These are phyloP conservation scores for Chromoteleia sp. DNA, from an alignment of 2,888 invertebrate genomes.

Conservation along the genomic window DNA sequence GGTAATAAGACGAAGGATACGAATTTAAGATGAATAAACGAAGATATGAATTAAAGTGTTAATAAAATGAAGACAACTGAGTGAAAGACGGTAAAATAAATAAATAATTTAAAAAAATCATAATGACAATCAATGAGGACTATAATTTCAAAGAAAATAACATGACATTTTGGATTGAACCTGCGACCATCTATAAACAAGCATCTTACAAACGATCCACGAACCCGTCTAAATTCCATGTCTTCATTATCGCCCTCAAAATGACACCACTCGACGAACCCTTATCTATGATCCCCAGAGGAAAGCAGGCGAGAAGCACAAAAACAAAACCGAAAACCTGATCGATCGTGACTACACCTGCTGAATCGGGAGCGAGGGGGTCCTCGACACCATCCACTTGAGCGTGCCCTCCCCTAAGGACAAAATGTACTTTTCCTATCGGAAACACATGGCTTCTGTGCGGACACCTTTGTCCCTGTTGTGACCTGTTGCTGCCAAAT, in stretches of 20 bases:
- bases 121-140: too few species aligned
- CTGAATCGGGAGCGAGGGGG: conserved; percentile 21
- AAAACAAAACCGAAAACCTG: conserved; percentile 42
- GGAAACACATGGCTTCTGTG: neutral
- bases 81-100: too few species aligned
- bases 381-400: conserved; percentile 2
- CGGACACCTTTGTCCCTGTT: conserved; percentile 6
- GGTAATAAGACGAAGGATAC: too few species aligned
- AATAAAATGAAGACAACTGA: too few species aligned
- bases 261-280: conserved; percentile 7
- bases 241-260: conserved; percentile 14
- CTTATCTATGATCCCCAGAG: conserved; percentile 11
- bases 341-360: conserved; percentile 52
- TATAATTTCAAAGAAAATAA: too few species aligned
- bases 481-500: conserved; percentile 45
- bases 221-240: neutral
- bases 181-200: neutral
- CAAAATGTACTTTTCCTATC: conserved; percentile 7
- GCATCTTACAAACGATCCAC: conserved; percentile 2
- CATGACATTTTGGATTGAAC: neutral
- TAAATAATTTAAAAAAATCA: too few species aligned
- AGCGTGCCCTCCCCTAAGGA: conserved; percentile 11
- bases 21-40: too few species aligned
- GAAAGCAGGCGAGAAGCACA: conserved; percentile 3
- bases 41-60: too few species aligned